Conservation (phyloP, 2,113 vertebrate genomes). For the Pteruthius melanotis region DNA sequence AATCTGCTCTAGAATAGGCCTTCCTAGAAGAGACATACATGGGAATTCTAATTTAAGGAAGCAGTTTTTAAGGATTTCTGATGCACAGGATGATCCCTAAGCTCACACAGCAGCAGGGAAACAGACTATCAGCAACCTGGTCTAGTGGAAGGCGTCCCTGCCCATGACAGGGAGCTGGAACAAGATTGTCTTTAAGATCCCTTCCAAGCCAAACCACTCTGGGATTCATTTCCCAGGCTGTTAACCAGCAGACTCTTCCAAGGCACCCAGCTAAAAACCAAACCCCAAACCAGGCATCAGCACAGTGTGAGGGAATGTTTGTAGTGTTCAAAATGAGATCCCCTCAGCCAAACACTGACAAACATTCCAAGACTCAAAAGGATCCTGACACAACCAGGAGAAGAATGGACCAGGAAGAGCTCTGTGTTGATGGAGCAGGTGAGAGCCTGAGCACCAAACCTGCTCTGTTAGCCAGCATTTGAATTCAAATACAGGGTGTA, state of each 20-base stretch:
- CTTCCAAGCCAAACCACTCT: not conserved
- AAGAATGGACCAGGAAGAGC: not conserved
- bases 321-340: not conserved
- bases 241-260: not conserved
- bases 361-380: not conserved
- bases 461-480: not conserved
- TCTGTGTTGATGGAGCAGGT: not conserved
- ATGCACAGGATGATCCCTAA: not conserved
- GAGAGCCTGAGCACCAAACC: not conserved
- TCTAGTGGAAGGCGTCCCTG: not conserved
- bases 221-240: not conserved
- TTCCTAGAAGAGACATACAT: fast-evolving
- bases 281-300: not conserved
- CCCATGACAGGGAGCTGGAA: not conserved
- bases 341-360: not conserved
- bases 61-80: not conserved
- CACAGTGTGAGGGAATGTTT: not conserved
- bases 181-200: not conserved
- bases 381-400: not conserved
- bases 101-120: not conserved
- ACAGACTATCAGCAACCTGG: not conserved
- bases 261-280: not conserved
- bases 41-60: not conserved
- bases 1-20: not conserved
- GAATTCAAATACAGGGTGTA: not conserved